Evolutionary conservation across 2,888 invertebrate species (phyloP), one percentile per base, ranked within the genome.

Genomic region (Erebia ligea): DNA sequence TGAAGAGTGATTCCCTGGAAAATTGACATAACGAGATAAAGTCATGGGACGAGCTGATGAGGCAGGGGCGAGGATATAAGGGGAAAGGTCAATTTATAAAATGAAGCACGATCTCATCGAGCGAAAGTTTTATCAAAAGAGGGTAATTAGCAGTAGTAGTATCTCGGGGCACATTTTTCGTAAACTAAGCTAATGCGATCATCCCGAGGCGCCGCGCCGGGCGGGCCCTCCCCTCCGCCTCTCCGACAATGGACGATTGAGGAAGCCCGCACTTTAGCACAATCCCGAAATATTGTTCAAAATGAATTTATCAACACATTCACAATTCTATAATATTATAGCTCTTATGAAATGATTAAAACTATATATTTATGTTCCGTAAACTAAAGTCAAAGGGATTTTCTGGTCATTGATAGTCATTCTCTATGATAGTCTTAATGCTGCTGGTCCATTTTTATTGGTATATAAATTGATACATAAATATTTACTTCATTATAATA

Each of bases 171-270:
- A 71, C 69, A 74, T 74, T 75, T 75, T 76, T 74, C 68, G 69
- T 76, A 69, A 74, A 74, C 72, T 72, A 75, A 76, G 71, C 76
- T 74, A 74, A 76, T 73, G 70, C 70, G 72, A 71, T 63, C 69
- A 54, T 64, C 67, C 68, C 25, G 8, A n/a, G 11, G 54, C 2
- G 56, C 21, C 56, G 11, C 2, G 11, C 6, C n/a, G n/a, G n/a
- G n/a, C n/a, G n/a, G 17, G 17, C 56, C 21, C 56, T 4, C 13
- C 52, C 1, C 57, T 25, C 21, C 57, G 42, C 48, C 40, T 40
- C 54, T 42, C 40, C 6, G 0, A 8, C 19, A 5, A 6, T 8
- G 59, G 40, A 40, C 42, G 25, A 58, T 58, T 58, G 58, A n/a
- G 40, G 17, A 15, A 40, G 9, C 3, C 17, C n/a, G 2, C 8